phyloP scores from a whole-genome alignment of 2,113 vertebrate species.

The Odocoileus hemionus region DNA sequence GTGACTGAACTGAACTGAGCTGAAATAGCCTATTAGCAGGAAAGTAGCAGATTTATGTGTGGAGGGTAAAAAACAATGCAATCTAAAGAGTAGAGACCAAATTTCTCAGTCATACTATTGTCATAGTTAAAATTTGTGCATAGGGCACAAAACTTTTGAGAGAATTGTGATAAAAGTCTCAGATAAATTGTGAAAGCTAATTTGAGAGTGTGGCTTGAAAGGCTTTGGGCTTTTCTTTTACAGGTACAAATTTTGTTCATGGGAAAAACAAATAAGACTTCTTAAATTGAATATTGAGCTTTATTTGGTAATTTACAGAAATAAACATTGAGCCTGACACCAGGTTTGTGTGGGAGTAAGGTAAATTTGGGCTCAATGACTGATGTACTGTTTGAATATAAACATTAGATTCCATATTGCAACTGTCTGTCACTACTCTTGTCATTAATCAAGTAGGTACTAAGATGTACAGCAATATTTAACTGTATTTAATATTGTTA shows the following conservation, averaged over 20 bases:
- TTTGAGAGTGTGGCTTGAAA: not conserved
- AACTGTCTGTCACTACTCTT: slow-evolving; percentile 59
- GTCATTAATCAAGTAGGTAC: slow-evolving; percentile 69
- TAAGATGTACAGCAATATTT: slow-evolving; percentile 60
- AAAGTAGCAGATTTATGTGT: slow-evolving; percentile 59
- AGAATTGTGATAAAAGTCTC: slow-evolving; percentile 43
- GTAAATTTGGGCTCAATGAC: slow-evolving; percentile 68
- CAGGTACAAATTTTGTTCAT: not conserved
- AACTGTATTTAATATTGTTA: slow-evolving; percentile 43
- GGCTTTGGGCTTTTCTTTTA: not conserved
- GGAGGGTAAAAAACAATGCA: slow-evolving; percentile 59
- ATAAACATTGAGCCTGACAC: slow-evolving; percentile 65
- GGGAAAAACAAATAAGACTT: slow-evolving; percentile 13
- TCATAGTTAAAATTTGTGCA: slow-evolving; percentile 17
- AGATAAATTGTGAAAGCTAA: not conserved
- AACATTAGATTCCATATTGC: slow-evolving; percentile 73
- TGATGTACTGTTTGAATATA: slow-evolving; percentile 67
- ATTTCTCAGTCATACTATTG: not conserved
- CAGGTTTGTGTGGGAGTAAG: slow-evolving; percentile 49
- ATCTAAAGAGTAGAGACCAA: slow-evolving; percentile 4
- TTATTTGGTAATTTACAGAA: slow-evolving; percentile 51
- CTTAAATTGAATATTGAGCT: slow-evolving; percentile 9
- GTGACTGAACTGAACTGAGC: not conserved
- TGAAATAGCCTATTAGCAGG: slow-evolving; percentile 49
- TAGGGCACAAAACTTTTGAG: not conserved